Evolutionary conservation across 2,797 vertebrate species (phyloP).

Genomic region (Sphaeramia orbicularis): DNA sequence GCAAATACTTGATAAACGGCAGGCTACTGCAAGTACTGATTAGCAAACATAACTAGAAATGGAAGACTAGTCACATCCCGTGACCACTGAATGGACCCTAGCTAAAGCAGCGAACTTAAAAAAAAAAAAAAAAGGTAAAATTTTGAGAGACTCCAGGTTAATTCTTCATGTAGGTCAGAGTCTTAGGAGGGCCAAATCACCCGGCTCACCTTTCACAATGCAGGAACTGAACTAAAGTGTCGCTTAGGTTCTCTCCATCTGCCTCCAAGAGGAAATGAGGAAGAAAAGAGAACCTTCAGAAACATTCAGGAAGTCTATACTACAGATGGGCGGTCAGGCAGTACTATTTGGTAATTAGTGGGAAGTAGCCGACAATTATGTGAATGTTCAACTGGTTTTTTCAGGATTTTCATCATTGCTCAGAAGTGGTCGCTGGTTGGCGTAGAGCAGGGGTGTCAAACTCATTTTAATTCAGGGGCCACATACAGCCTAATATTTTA

Average conservation of each 20-base stretch:
- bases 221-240: slow-evolving; percentile 1
- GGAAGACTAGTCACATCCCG: slow-evolving; percentile 61
- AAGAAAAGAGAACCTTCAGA: slow-evolving; percentile 30
- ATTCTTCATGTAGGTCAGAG: slow-evolving; percentile 56
- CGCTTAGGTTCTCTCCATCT: slow-evolving; percentile 15
- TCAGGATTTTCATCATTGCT: no score
- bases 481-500: no score
- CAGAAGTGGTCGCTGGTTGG: no score
- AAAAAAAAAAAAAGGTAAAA: slow-evolving; percentile 3
- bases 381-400: no score
- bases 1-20: slow-evolving; percentile 74
- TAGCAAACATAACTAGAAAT: slow-evolving; percentile 66
- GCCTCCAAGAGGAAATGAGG: slow-evolving; percentile 40
- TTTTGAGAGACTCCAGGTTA: slow-evolving; percentile 30
- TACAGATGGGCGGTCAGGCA: no score
- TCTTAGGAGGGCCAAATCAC: slow-evolving; percentile 26
- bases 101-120: slow-evolving; percentile 35
- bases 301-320: slow-evolving; percentile 50
- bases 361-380: no score
- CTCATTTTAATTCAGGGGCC: no score
- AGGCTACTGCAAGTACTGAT: slow-evolving; percentile 60
- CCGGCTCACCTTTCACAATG: slow-evolving; percentile 1
- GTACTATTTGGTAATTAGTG: no score
- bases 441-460: no score
- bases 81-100: slow-evolving; percentile 48